These are phyloP conservation scores for Pinctada fucata DNA, from an alignment of 2,888 invertebrate genomes.

Conservation along the genomic window DNA sequence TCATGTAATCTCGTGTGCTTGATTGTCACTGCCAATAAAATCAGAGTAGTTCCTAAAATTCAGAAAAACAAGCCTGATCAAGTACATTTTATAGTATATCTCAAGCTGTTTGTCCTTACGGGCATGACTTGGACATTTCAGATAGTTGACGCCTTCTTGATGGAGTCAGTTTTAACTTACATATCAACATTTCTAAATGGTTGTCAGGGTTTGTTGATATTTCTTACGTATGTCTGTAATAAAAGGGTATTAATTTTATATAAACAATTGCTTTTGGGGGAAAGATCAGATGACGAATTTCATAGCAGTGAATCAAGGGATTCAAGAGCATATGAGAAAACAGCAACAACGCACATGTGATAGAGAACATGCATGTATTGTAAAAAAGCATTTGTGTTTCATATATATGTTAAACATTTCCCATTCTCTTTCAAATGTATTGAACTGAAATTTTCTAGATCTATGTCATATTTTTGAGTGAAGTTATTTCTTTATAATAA, in stretches of 20 bases:
- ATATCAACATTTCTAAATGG: conserved; percentile 55
- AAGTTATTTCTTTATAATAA: no score
- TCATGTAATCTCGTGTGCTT: conserved; percentile 29
- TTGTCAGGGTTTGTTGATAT: conserved; percentile 60
- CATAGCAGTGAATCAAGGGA: no score
- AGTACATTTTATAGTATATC: conserved; percentile 53
- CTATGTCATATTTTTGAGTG: no score
- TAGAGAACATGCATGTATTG: no score
- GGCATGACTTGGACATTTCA: conserved; percentile 64
- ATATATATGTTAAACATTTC: no score
- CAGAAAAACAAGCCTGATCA: conserved; percentile 43
- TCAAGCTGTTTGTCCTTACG: conserved; percentile 58
- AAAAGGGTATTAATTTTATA: conserved; percentile 42
- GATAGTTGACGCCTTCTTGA: conserved; percentile 56
- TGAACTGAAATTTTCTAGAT: no score
- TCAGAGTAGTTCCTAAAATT: conserved; percentile 42
- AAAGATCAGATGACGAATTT: no score
- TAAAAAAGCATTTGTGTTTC: no score
- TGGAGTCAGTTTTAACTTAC: conserved; percentile 50
- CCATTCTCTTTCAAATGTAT: no score
- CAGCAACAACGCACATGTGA: no score
- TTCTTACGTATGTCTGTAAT: conserved; percentile 57
- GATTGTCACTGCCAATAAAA: conserved; percentile 26
- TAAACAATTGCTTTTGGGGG: no score
- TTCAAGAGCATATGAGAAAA: no score